phyloP scores from a whole-genome alignment of 2,113 vertebrate genomes.

The Hemibagrus wyckioides region DNA sequence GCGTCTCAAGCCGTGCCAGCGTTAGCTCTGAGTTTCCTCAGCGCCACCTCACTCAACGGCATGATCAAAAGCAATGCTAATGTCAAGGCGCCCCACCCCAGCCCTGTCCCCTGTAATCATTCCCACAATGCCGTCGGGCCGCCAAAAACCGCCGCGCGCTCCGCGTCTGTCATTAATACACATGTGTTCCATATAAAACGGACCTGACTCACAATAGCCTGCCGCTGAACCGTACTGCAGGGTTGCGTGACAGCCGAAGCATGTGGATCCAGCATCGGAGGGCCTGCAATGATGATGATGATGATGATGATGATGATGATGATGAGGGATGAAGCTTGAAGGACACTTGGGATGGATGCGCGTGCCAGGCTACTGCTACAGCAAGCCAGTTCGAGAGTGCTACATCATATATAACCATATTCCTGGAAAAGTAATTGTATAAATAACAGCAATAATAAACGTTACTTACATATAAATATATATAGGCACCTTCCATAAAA shows the following conservation, averaged over 20 bases:
- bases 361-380: not conserved
- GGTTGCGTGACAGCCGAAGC: conserved; percentile 55
- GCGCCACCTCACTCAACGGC: conserved; percentile 56
- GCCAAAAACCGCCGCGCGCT: conserved; percentile 47
- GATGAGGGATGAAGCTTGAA: conserved; percentile 7
- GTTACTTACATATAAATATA: not conserved
- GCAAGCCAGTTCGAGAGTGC: not conserved
- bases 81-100: conserved; percentile 49
- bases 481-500: not conserved
- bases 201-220: conserved; percentile 61
- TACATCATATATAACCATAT: not conserved
- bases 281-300: conserved; percentile 41
- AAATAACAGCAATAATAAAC: not conserved
- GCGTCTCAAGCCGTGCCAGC: conserved; percentile 49
- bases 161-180: conserved; percentile 60
- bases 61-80: conserved; percentile 62
- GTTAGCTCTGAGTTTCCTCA: conserved; percentile 59
- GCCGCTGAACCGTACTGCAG: conserved; percentile 52
- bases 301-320: conserved; percentile 29
- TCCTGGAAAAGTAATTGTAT: not conserved
- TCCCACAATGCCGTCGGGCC: conserved; percentile 54
- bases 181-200: conserved; percentile 63
- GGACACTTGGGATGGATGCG: not conserved
- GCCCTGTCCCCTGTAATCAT: conserved; percentile 55
- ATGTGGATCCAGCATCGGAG: conserved; percentile 51